Conservation (phyloP, 2,888 invertebrate genomes). For the Argyresthia goedartella region DNA sequence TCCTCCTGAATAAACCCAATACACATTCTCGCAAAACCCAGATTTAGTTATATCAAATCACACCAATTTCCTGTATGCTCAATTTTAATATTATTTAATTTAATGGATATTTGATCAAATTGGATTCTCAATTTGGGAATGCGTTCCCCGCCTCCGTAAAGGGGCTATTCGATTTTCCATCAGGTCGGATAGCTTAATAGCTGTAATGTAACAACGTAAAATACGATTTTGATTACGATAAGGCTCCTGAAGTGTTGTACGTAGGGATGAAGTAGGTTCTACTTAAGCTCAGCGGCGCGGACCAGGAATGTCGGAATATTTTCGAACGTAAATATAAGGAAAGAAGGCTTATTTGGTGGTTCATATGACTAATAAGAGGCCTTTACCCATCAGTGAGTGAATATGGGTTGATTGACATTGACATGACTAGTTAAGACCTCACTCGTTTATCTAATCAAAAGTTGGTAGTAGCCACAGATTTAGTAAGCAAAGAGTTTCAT, state of each 20-base stretch:
- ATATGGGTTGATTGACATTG: too few relatives aligned
- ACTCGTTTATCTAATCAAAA: too few relatives aligned
- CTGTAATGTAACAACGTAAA: slow-evolving; percentile 35
- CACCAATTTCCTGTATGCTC: not conserved
- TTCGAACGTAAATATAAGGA: not conserved
- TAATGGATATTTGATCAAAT: slow-evolving; percentile 1
- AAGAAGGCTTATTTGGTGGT: too few relatives aligned
- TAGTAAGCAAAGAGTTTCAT: too few relatives aligned
- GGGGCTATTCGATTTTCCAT: slow-evolving; percentile 39
- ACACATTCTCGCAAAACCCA: not conserved
- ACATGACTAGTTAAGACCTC: too few relatives aligned
- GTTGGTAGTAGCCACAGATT: too few relatives aligned
- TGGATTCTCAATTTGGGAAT: slow-evolving; percentile 3
- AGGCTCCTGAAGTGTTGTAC: slow-evolving; percentile 22
- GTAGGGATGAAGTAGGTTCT: slow-evolving; percentile 1
- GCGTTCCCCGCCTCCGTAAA: slow-evolving; percentile 3
- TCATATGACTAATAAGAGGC: too few relatives aligned
- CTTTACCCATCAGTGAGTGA: too few relatives aligned
- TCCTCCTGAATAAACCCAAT: slow-evolving; percentile 23
- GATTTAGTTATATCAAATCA: not conserved
- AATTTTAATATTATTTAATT: not conserved
- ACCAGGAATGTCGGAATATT: not conserved
- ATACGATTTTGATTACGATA: slow-evolving; percentile 50
- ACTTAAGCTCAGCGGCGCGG: not conserved
- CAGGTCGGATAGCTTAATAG: slow-evolving; percentile 41